Conservation (phyloP, 23 tunicate species). For the Styela clava region DNA sequence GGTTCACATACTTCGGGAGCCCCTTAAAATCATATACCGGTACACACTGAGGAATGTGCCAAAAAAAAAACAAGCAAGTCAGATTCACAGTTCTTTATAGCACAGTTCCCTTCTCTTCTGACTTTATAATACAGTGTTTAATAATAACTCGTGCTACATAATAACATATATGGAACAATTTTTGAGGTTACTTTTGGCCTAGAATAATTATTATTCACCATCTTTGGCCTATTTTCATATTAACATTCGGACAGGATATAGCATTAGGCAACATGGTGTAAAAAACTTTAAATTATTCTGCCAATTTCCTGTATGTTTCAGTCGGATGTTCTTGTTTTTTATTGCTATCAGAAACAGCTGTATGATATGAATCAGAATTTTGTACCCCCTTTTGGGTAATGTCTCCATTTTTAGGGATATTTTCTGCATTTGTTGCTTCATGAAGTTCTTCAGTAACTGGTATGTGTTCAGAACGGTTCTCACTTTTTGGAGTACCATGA, state of each 20-base stretch:
- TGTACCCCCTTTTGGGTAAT: slow-evolving; percentile 1
- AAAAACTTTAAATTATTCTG: neutral
- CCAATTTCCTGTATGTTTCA: slow-evolving; percentile 4
- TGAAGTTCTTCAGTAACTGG: slow-evolving; percentile 3
- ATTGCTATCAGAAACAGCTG: neutral
- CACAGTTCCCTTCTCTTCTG: no score
- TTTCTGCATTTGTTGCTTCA: slow-evolving; percentile 9
- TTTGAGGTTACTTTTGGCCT: no score
- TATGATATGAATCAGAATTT: neutral
- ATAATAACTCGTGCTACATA: neutral
- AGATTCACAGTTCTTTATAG: no score
- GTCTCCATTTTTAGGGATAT: neutral
- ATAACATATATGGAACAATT: neutral
- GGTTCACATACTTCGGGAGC: no score
- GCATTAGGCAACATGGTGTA: neutral
- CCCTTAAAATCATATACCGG: no score
- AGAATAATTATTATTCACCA: no score
- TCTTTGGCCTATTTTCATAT: no score
- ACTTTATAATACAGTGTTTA: neutral
- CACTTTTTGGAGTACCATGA: neutral
- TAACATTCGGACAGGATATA: neutral
- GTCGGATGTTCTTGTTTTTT: neutral
- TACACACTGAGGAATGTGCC: no score
- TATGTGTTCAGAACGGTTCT: neutral
- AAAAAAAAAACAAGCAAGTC: no score